phyloP scores from a whole-genome alignment of 1,140 invertebrate species.

The Sitobion miscanthi region DNA sequence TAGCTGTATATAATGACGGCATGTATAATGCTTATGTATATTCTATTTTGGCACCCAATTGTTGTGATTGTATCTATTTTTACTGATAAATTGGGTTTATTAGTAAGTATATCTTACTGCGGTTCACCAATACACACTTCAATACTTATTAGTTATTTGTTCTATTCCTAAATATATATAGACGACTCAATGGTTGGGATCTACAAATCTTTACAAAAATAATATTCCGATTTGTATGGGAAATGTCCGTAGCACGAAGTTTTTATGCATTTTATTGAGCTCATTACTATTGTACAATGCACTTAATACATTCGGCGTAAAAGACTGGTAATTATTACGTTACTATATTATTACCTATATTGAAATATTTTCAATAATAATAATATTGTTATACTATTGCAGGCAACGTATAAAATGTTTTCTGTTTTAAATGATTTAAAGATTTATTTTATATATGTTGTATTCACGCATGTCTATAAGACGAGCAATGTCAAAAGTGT shows the following conservation, averaged over 20 bases:
- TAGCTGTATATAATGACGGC: slow-evolving; percentile 11
- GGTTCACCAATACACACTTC: background rate
- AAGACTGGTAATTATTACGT: background rate
- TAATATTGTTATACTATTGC: background rate
- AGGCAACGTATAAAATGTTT: background rate
- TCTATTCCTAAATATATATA: background rate
- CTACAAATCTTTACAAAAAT: background rate
- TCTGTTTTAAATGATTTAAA: too few relatives aligned
- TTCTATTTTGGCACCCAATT: slow-evolving; percentile 36
- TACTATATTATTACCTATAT: background rate
- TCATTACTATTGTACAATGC: background rate
- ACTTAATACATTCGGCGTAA: background rate
- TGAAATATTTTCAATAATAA: background rate
- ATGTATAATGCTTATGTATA: background rate
- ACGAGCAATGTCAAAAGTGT: too few relatives aligned
- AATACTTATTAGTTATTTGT: background rate
- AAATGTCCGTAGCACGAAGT: slow-evolving; percentile 29
- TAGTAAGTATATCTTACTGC: background rate
- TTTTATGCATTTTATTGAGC: background rate
- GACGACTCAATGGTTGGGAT: background rate
- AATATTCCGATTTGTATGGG: background rate
- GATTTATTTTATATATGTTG: too few relatives aligned
- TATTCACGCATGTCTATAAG: too few relatives aligned
- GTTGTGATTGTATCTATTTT: slow-evolving; percentile 9
- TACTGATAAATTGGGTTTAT: background rate